These are phyloP conservation scores for Shargacucullia verbasci DNA, from an alignment of 2,888 invertebrate species.

Conservation along the genomic window DNA sequence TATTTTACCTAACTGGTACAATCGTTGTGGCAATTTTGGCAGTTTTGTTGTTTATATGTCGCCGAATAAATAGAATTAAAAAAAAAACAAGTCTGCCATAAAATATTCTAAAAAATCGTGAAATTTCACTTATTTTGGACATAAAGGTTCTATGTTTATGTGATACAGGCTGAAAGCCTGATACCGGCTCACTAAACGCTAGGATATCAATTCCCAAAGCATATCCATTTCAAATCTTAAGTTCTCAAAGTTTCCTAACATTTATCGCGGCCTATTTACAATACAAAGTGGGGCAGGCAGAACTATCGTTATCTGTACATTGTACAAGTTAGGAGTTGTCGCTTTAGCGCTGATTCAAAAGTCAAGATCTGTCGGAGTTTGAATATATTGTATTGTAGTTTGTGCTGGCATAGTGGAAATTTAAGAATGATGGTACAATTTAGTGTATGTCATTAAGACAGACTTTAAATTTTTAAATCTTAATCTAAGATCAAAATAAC, in stretches of 20 bases:
- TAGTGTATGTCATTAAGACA: no score
- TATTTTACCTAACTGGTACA: no score
- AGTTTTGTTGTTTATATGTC: no score
- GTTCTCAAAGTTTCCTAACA: slow-evolving; percentile 29
- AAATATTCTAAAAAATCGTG: no score
- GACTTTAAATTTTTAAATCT: no score
- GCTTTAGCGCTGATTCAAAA: slow-evolving; percentile 29
- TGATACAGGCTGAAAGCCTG: no score
- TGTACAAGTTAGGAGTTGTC: slow-evolving; percentile 34
- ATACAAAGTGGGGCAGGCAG: slow-evolving; percentile 33
- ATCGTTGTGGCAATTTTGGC: no score
- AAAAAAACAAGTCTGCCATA: no score
- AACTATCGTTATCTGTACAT: slow-evolving; percentile 45
- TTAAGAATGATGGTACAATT: neutral
- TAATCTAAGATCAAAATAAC: no score
- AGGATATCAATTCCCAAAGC: slow-evolving; percentile 6
- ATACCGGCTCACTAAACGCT: slow-evolving; percentile 3
- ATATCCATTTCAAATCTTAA: slow-evolving; percentile 10
- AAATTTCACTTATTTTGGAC: no score
- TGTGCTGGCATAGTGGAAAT: slow-evolving; percentile 2
- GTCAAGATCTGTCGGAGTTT: slow-evolving; percentile 21
- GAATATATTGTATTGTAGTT: slow-evolving; percentile 13
- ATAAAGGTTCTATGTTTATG: no score
- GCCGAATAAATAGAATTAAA: no score
- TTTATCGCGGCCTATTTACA: slow-evolving; percentile 49